Conservation (phyloP, 2,113 vertebrate species). For the Setophaga petechia region DNA sequence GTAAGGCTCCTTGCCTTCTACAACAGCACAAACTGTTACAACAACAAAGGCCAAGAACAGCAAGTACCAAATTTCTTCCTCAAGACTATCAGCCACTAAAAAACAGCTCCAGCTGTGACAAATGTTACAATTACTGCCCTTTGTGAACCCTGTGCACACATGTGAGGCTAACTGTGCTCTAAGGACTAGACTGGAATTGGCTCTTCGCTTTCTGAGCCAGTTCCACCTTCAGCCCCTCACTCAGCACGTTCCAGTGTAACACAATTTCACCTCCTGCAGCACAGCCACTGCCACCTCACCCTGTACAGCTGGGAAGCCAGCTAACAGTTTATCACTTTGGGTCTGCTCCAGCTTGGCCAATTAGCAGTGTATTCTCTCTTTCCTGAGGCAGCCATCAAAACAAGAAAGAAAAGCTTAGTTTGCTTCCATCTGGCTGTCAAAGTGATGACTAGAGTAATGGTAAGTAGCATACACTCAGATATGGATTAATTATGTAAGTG, state of each 20-base stretch:
- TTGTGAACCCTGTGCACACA: not conserved
- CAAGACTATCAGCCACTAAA: not conserved
- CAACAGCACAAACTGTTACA: not conserved
- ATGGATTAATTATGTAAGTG: not conserved
- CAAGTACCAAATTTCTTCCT: not conserved
- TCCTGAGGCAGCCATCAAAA: not conserved
- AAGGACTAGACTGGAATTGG: not conserved
- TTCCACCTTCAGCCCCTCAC: not conserved
- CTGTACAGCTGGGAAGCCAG: not conserved
- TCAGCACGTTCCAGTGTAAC: not conserved
- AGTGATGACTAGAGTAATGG: not conserved
- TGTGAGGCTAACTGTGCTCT: not conserved
- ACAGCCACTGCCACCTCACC: not conserved
- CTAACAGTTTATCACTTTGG: not conserved
- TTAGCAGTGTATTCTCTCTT: not conserved
- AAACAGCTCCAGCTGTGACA: not conserved
- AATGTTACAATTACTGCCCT: not conserved
- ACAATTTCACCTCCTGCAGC: not conserved
- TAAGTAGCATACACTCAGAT: not conserved
- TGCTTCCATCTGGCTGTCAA: not conserved
- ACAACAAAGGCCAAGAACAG: not conserved
- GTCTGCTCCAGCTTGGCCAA: not conserved
- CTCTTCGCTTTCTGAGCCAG: not conserved
- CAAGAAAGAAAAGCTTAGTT: not conserved
- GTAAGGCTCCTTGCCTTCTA: not conserved